Percentiles rank a stretch among this genome's conserved stretches.
Evolutionary conservation across 2,888 invertebrate genomes (phyloP).

Genomic region (Stenodera caucasica): DNA sequence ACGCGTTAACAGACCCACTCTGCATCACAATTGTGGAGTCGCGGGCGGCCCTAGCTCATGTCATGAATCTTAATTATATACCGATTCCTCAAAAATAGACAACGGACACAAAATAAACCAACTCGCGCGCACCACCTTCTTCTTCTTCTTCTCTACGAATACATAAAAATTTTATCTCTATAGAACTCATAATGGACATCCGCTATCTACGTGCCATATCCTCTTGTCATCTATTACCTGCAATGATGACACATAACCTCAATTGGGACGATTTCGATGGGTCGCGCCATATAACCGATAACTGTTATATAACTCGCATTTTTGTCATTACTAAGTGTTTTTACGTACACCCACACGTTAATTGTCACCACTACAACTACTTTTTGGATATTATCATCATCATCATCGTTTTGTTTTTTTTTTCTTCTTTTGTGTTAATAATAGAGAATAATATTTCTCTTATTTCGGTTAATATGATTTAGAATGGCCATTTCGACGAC

Average conservation of each 20-base stretch:
- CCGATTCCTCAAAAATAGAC: constrained; percentile 34
- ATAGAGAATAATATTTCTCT: background rate
- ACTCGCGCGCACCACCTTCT: background rate
- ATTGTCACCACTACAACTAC: background rate
- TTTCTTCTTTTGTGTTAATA: background rate
- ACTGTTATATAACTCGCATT: background rate
- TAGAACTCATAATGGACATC: background rate
- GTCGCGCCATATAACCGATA: background rate
- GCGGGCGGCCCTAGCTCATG: constrained; percentile 47
- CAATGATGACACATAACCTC: too few relatives aligned
- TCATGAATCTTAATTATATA: constrained; percentile 45
- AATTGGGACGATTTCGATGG: background rate
- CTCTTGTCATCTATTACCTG: background rate
- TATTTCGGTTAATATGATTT: constrained; percentile 17
- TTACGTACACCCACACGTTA: background rate
- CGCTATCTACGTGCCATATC: background rate
- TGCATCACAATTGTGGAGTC: constrained; percentile 48
- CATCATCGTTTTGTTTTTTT: background rate
- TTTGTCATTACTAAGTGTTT: too few relatives aligned
- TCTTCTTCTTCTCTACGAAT: background rate
- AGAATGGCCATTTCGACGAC: constrained; percentile 34
- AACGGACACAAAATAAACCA: constrained; percentile 11
- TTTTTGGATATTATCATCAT: background rate
- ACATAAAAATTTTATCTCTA: background rate
- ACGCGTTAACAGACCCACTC: constrained; percentile 49